These are phyloP conservation scores for Sprattus sprattus DNA, from an alignment of 2,113 vertebrate species.

Conservation along the genomic window DNA sequence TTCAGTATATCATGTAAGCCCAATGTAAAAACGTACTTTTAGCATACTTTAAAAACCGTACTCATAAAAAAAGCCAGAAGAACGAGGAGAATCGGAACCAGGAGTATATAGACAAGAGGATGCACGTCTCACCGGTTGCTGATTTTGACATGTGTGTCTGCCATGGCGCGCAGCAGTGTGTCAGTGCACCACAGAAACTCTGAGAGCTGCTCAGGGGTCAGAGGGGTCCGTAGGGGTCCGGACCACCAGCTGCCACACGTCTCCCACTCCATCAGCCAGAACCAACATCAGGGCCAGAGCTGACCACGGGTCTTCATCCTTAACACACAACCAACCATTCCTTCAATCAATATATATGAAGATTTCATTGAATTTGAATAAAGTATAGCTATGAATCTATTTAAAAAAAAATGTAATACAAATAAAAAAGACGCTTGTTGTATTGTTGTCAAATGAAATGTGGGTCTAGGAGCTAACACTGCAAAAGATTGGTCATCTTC, in stretches of 20 bases:
- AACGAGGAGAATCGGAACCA: too few relatives aligned
- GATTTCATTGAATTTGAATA: neutral
- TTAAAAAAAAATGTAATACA: neutral
- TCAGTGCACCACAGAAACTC: conserved; percentile 84
- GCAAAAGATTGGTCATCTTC: too few relatives aligned
- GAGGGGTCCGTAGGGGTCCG: conserved; percentile 65
- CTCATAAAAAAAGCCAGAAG: too few relatives aligned
- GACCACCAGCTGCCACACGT: conserved; percentile 75
- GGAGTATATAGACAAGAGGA: too few relatives aligned
- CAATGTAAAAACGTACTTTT: too few relatives aligned
- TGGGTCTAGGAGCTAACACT: too few relatives aligned
- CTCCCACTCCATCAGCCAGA: conserved; percentile 70
- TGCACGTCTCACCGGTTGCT: neutral
- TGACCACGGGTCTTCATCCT: conserved; percentile 67
- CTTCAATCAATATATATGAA: neutral
- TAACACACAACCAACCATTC: neutral
- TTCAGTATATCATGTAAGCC: neutral
- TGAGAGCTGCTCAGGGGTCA: conserved; percentile 61
- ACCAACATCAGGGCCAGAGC: conserved; percentile 76
- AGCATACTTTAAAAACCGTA: too few relatives aligned
- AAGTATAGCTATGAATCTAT: neutral
- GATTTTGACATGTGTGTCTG: neutral
- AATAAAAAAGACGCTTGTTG: too few relatives aligned
- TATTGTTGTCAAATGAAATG: too few relatives aligned
- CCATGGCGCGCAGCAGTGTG: conserved; percentile 67